Conservation (phyloP, 2,113 vertebrate species). For the Sturnira hondurensis region DNA sequence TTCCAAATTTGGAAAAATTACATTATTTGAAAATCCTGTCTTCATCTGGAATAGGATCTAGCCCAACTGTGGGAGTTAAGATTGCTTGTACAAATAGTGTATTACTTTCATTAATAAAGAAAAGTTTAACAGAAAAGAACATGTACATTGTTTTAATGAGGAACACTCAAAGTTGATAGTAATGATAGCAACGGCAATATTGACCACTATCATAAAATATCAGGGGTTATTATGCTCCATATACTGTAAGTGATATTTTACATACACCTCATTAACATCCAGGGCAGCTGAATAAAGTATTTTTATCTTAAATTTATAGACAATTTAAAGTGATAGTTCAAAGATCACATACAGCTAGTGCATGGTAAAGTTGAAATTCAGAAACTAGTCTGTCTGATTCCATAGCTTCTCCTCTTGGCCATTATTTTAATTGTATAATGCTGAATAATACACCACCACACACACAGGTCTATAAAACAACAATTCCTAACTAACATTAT, state of each 20-base stretch:
- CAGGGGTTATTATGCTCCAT: background rate
- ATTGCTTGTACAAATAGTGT: background rate
- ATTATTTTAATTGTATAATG: background rate
- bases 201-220: background rate
- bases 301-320: background rate
- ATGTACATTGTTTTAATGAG: background rate
- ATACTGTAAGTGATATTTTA: background rate
- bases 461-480: background rate
- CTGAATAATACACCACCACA: background rate
- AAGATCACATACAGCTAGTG: background rate
- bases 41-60: background rate
- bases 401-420: background rate
- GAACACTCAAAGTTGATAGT: background rate
- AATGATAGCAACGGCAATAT: background rate
- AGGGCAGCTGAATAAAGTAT: background rate
- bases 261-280: background rate
- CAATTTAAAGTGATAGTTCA: background rate
- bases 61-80: background rate
- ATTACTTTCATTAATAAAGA: background rate
- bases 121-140: background rate
- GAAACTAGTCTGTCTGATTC: background rate
- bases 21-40: background rate
- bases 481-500: background rate
- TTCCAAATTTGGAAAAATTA: background rate
- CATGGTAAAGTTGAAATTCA: background rate